Conservation (phyloP, 2,113 vertebrate genomes). For the Nothoprocta perdicaria region DNA sequence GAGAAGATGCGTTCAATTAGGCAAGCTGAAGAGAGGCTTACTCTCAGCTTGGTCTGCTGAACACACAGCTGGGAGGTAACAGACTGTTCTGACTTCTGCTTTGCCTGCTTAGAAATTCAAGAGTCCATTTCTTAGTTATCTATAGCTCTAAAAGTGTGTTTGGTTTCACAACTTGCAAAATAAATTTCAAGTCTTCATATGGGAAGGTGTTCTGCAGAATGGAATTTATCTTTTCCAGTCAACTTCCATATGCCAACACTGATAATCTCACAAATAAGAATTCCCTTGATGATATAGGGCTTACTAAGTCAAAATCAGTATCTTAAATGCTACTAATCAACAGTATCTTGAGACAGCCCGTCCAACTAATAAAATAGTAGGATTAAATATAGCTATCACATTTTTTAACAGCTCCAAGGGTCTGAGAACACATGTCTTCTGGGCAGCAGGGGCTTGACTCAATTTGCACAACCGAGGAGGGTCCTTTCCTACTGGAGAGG, state of each 20-base stretch:
- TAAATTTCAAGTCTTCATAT: not conserved
- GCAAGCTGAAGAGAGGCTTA: not conserved
- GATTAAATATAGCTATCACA: not conserved
- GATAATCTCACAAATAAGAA: not conserved
- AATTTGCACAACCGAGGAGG: rapidly evolving
- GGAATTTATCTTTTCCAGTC: not conserved
- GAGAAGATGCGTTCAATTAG: not conserved
- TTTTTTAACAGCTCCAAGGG: not conserved
- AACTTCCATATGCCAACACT: not conserved
- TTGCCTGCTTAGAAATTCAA: not conserved
- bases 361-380: not conserved
- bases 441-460: not conserved
- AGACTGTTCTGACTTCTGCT: not conserved
- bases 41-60: not conserved
- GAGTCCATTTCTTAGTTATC: not conserved
- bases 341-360: not conserved
- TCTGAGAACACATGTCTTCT: no score
- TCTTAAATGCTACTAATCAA: not conserved
- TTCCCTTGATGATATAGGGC: not conserved
- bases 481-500: rapidly evolving
- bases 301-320: not conserved
- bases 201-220: not conserved
- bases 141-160: not conserved
- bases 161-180: not conserved
- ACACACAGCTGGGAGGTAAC: not conserved